phyloP scores from a whole-genome alignment of 2,888 invertebrate genomes.

The Pycnomerus fuliginosus region DNA sequence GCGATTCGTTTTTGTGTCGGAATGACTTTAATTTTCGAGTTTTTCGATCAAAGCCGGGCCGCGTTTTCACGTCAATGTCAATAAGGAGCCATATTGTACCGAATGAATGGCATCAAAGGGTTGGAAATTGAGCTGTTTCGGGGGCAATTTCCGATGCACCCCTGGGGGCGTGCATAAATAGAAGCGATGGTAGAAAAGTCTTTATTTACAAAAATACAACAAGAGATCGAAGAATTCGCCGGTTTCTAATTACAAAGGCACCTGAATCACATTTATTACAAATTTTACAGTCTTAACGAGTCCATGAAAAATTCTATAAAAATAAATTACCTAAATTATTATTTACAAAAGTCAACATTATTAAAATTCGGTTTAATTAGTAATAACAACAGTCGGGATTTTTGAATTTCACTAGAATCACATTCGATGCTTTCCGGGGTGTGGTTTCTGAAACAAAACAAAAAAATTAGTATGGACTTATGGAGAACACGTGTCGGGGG shows the following conservation, averaged over 20 bases:
- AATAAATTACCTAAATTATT: slow-evolving; percentile 14
- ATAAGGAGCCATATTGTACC: too few relatives aligned
- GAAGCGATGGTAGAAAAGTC: slow-evolving; percentile 3
- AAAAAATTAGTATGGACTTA: slow-evolving; percentile 6
- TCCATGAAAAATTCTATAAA: too few relatives aligned
- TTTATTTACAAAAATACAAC: slow-evolving; percentile 18
- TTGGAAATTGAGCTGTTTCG: slow-evolving; percentile 11
- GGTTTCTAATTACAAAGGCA: slow-evolving; percentile 1
- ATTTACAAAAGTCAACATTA: slow-evolving; percentile 14
- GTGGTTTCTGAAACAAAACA: slow-evolving; percentile 14
- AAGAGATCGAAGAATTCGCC: too few relatives aligned
- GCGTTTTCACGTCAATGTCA: slow-evolving; percentile 5
- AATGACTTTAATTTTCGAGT: slow-evolving; percentile 13
- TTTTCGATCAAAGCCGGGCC: slow-evolving; percentile 4
- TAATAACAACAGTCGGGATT: slow-evolving; percentile 15
- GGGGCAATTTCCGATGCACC: slow-evolving; percentile 3
- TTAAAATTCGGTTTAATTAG: slow-evolving; percentile 16
- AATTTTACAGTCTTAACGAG: slow-evolving; percentile 16
- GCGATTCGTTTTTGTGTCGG: slow-evolving; percentile 2
- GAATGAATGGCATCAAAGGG: slow-evolving; percentile 11
- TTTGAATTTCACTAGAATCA: slow-evolving; percentile 22
- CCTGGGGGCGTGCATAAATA: slow-evolving; percentile 8
- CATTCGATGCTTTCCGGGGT: slow-evolving; percentile 10
- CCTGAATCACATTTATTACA: slow-evolving; percentile 14
- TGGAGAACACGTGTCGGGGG: slow-evolving; percentile 11